A percentile compares a stretch with the other conserved stretches of the same genome.
Conservation (phyloP, 1,140 invertebrate species). For the Drosophila neocordata region DNA sequence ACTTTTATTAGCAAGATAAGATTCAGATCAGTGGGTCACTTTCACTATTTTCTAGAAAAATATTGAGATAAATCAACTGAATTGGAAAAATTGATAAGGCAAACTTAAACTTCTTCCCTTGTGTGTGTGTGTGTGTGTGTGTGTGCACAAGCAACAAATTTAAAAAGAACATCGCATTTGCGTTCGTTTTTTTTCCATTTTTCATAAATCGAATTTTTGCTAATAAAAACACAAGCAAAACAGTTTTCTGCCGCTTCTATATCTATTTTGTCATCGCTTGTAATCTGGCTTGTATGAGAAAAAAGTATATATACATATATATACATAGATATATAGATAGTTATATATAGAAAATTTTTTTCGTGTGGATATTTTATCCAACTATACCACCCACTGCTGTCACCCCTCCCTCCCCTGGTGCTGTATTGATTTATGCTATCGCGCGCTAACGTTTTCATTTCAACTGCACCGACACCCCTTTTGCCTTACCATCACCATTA, state of each 20-base stretch:
- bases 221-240: conserved; percentile 3
- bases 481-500: too few species aligned
- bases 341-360: not conserved
- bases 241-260: conserved; percentile 11
- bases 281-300: conserved; percentile 34
- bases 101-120: not conserved
- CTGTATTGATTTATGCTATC: conserved; percentile 73
- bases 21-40: too few species aligned
- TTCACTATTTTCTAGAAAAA: too few species aligned
- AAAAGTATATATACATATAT: not conserved
- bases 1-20: too few species aligned
- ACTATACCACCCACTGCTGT: conserved; percentile 7
- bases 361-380: conserved; percentile 6
- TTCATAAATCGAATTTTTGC: conserved; percentile 35
- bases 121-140: too few species aligned
- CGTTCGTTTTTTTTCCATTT: not conserved
- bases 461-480: conserved; percentile 25
- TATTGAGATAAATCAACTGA: too few species aligned
- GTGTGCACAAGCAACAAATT: conserved; percentile 27
- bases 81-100: too few species aligned
- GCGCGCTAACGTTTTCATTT: conserved; percentile 61
- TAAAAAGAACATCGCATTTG: conserved; percentile 24
- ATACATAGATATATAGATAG: not conserved
- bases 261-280: conserved; percentile 5
- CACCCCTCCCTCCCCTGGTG: conserved; percentile 8